These are phyloP conservation scores for Eidolon helvum DNA, from an alignment of 2,113 vertebrate genomes.

Conservation along the genomic window DNA sequence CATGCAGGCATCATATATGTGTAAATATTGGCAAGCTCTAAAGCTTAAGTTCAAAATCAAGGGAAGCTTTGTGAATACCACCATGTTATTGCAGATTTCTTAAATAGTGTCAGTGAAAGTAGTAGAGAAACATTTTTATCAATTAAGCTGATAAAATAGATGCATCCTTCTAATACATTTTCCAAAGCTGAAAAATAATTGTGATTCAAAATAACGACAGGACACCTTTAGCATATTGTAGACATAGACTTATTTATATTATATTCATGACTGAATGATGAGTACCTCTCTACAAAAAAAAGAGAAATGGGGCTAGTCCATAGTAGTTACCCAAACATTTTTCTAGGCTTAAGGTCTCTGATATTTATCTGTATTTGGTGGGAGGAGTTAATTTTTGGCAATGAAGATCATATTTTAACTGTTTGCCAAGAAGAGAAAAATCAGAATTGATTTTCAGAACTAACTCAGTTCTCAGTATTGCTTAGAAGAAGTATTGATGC, in stretches of 20 bases:
- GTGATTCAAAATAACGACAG: background rate
- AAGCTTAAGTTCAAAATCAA: background rate
- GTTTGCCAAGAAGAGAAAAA: background rate
- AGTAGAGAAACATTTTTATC: background rate
- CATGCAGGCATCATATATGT: background rate
- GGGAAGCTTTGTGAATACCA: background rate
- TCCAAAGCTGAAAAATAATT: background rate
- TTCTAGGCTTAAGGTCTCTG: background rate
- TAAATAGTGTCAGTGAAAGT: background rate
- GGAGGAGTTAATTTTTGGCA: background rate
- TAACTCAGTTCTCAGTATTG: background rate
- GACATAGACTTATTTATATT: background rate
- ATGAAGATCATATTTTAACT: background rate
- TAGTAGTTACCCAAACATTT: background rate
- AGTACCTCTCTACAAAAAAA: background rate
- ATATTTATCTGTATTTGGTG: background rate
- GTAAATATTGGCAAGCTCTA: constrained; percentile 17
- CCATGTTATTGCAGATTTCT: background rate
- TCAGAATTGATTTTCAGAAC: background rate
- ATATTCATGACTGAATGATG: background rate
- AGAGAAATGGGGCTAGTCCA: background rate
- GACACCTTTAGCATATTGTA: background rate
- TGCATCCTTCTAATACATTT: background rate
- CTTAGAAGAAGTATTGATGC: background rate
- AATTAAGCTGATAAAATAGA: background rate